Conservation (phyloP, 2,888 invertebrate species). For the Entomobrya proxima region DNA sequence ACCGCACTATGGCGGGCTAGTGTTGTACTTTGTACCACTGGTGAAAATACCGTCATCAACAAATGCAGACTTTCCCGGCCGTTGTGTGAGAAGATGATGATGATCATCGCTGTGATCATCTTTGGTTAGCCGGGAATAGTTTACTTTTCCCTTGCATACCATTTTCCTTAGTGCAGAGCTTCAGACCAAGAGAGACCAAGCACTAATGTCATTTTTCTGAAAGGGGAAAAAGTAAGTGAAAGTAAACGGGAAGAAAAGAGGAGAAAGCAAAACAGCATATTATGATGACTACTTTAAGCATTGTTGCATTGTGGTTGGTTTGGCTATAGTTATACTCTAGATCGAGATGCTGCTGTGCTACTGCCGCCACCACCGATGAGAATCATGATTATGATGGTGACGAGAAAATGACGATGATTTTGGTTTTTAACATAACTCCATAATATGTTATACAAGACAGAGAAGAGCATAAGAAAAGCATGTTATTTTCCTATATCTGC, state of each 20-base stretch:
- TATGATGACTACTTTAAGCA: slow-evolving; percentile 34
- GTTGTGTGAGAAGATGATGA: too few species aligned
- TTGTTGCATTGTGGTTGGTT: slow-evolving; percentile 56
- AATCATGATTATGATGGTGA: slow-evolving; percentile 37
- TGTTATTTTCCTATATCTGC: neutral
- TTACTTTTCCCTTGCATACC: slow-evolving; percentile 17
- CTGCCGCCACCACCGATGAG: too few species aligned
- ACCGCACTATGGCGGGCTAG: neutral
- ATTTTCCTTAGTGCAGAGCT: neutral
- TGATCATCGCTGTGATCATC: slow-evolving; percentile 36
- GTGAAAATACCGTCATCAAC: slow-evolving; percentile 28
- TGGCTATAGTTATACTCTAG: too few species aligned
- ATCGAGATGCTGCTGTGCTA: neutral
- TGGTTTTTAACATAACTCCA: slow-evolving; percentile 17
- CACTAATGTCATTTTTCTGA: slow-evolving; percentile 34
- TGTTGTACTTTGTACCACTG: neutral
- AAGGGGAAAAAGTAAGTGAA: neutral
- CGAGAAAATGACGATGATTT: slow-evolving; percentile 40
- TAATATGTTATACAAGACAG: slow-evolving; percentile 1
- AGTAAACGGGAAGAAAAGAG: slow-evolving; percentile 9
- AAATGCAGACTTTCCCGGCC: slow-evolving; percentile 6
- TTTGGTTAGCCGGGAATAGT: slow-evolving; percentile 31
- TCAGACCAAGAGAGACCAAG: neutral
- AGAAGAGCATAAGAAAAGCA: neutral
- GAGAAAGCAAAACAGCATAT: neutral